Evolutionary conservation across 1,140 invertebrate genomes (phyloP).

Genomic region (Cotesia typhae): DNA sequence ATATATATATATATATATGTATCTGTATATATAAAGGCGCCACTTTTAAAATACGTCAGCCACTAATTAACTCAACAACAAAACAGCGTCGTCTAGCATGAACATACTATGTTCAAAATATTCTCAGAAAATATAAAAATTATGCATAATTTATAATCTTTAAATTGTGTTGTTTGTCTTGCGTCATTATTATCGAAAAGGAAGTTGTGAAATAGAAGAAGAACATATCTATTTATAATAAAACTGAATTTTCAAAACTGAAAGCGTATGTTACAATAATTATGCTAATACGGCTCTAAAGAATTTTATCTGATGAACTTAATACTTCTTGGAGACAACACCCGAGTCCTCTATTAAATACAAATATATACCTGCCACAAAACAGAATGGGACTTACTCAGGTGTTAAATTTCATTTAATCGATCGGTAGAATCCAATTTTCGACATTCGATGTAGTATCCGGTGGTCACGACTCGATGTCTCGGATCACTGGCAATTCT

Average conservation of each 20-base stretch:
- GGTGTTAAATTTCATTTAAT: conserved; percentile 39
- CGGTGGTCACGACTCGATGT: not conserved
- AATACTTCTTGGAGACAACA: conserved; percentile 14
- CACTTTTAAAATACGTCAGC: conserved; percentile 26
- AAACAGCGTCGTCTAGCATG: not conserved
- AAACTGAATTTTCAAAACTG: not conserved
- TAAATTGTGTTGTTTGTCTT: too few species aligned
- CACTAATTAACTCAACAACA: conserved; percentile 28
- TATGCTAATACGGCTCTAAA: not conserved
- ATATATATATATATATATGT: too few species aligned
- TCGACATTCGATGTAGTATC: conserved; percentile 19
- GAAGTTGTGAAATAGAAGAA: not conserved
- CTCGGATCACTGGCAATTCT: conserved; percentile 31
- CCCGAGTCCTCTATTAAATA: not conserved
- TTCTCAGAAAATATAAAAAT: too few species aligned
- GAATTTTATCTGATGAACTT: not conserved
- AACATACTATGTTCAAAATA: conserved; percentile 16
- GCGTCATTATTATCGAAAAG: too few species aligned
- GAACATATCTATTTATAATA: not conserved
- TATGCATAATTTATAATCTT: too few species aligned
- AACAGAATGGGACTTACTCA: conserved; percentile 15
- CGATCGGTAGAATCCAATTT: conserved; percentile 32
- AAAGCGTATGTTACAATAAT: conserved; percentile 5
- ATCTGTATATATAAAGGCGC: not conserved
- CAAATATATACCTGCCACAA: not conserved